These are phyloP conservation scores for Polyommatus iphigenia DNA, from an alignment of 2,888 invertebrate genomes.

Conservation along the genomic window DNA sequence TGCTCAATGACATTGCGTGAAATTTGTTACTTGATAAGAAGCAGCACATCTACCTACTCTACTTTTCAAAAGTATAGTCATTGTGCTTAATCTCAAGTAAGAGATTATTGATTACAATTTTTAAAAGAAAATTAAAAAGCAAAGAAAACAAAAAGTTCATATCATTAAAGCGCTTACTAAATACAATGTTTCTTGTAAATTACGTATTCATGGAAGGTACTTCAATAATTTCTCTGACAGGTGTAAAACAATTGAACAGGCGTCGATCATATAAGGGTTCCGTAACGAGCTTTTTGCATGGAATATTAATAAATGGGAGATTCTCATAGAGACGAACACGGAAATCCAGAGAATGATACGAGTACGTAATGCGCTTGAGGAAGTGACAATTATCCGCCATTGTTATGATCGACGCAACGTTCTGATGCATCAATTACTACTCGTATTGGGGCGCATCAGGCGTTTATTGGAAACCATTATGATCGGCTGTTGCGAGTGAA, in stretches of 20 bases:
- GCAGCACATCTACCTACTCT: not conserved
- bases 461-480: conserved; percentile 6
- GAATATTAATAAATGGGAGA: conserved; percentile 21
- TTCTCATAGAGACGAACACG: conserved; percentile 25
- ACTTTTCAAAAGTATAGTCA: not conserved
- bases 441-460: conserved; percentile 1
- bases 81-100: not conserved
- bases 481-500: not conserved
- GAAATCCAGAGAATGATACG: conserved; percentile 23
- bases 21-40: not conserved
- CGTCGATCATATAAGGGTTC: conserved; percentile 20
- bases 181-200: not conserved
- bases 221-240: not conserved
- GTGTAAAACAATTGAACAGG: not conserved
- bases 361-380: conserved; percentile 22
- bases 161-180: not conserved
- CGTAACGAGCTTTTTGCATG: conserved; percentile 13
- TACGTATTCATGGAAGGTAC: not conserved
- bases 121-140: not conserved
- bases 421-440: conserved; percentile 19
- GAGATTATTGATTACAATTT: not conserved
- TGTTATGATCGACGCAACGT: conserved; percentile 24
- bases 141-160: not conserved
- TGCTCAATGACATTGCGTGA: not conserved
- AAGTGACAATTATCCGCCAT: conserved; percentile 15